Conservation (phyloP, 2,888 invertebrate species). For the Thumatha senex region DNA sequence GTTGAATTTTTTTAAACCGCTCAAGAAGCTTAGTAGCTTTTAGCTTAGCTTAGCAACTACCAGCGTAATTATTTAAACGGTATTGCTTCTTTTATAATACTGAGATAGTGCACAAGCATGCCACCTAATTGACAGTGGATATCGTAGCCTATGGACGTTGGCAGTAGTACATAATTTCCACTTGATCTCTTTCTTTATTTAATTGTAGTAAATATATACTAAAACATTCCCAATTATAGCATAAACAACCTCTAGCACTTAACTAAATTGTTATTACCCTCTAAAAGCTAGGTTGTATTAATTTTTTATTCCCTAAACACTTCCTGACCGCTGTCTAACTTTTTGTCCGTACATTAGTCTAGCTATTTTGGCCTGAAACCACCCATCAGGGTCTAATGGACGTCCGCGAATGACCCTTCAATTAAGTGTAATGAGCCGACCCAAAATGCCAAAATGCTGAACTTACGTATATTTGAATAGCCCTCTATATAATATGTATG, state of each 20-base stretch:
- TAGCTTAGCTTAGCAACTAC: too few relatives aligned
- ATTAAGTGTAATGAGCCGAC: constrained; percentile 80
- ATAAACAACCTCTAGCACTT: neutral
- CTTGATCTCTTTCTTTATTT: too few relatives aligned
- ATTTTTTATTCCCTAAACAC: constrained; percentile 45
- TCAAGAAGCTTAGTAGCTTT: too few relatives aligned
- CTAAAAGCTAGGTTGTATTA: constrained; percentile 25
- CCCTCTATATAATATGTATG: constrained; percentile 15
- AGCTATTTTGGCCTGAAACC: constrained; percentile 63
- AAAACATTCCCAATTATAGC: neutral
- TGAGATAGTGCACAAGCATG: too few relatives aligned
- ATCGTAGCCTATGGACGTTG: too few relatives aligned
- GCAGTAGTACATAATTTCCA: too few relatives aligned
- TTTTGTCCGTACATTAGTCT: constrained; percentile 59
- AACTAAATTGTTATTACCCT: constrained; percentile 27
- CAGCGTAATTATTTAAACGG: too few relatives aligned
- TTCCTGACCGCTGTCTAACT: constrained; percentile 52
- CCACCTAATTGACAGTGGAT: too few relatives aligned
- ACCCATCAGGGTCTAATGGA: constrained; percentile 65
- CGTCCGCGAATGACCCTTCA: constrained; percentile 79
- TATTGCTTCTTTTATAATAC: too few relatives aligned
- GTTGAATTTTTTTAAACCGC: too few relatives aligned
- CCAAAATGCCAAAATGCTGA: constrained; percentile 51
- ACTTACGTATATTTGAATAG: constrained; percentile 61
- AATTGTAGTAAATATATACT: too few relatives aligned